phyloP scores from a whole-genome alignment of 2,113 vertebrate species.

The Gymnorhina tibicen region DNA sequence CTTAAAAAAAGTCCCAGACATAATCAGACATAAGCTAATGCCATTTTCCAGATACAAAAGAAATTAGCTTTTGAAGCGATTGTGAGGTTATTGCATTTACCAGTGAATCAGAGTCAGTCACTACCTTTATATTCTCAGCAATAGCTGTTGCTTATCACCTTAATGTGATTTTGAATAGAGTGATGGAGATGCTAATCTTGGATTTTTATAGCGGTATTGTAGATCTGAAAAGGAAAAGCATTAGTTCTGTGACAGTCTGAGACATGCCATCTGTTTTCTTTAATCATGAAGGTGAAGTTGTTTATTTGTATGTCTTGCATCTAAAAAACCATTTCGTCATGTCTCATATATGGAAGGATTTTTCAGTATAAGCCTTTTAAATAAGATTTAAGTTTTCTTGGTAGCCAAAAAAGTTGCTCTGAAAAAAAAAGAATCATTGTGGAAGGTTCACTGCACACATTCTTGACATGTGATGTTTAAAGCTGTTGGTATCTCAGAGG shows the following conservation, averaged over 20 bases:
- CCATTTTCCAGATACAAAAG: background rate
- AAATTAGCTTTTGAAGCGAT: background rate
- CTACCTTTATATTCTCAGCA: background rate
- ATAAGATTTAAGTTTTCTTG: background rate
- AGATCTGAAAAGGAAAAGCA: background rate
- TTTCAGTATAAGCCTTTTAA: background rate
- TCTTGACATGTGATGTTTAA: background rate
- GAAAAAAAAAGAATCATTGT: background rate
- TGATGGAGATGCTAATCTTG: background rate
- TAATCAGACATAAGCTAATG: background rate
- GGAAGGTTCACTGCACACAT: background rate
- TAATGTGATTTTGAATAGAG: background rate
- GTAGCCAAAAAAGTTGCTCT: background rate
- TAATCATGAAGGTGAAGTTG: background rate
- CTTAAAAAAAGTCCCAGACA: background rate
- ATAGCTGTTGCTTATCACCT: background rate
- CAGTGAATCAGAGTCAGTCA: background rate
- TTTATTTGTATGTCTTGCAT: background rate
- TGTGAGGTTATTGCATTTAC: background rate
- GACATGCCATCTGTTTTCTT: background rate
- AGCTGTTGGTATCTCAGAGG: background rate
- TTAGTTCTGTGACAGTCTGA: background rate
- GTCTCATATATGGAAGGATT: background rate
- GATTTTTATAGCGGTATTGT: background rate
- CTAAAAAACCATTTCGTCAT: fast-evolving